Evolutionary conservation across 23 tunicate genomes (phyloP), one percentile per base, ranked within the genome.

Genomic region (Clavelina lepadiformis): DNA sequence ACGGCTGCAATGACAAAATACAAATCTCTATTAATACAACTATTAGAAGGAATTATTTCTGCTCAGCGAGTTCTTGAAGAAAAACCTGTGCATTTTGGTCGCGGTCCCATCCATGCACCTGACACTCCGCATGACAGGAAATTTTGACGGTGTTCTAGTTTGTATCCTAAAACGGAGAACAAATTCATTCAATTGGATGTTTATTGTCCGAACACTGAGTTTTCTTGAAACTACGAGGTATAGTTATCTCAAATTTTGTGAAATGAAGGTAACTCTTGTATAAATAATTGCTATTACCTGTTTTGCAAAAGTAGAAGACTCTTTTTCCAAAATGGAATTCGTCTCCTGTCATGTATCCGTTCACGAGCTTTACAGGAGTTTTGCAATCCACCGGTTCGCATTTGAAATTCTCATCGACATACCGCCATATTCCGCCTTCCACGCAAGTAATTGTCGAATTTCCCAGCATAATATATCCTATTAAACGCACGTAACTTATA

Each of bases 101-200:
- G n/a, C n/a, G n/a, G 15, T 53, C 59, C 59, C 20, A 53, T n/a
- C 59, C 59, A 53, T n/a, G 15, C 21, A n/a, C 59, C 59, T n/a
- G 59, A 6, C 21, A n/a, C 21, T 8, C 6, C 59, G 21, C 59
- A 53, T 6, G 59, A 53, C 15, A 53, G 7, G 59, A 8, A 53
- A n/a, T 53, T 53, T 53, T 53, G 59, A 13, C 20, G 15, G 15
- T 13, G 15, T 24, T 53, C 21, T 8, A 53, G 23, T 6, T n/a
- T 53, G 23, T n/a, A 53, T 5, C 59, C 59, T 53, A n/a, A 53
- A 53, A 53, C 20, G 7, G 21, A 53, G 23, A 53, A 11, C 21
- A 8, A 41, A 41, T 11, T 15, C 23, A 53, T 53, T 53, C 21
- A 7, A 6, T n/a, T n/a, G n/a, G n/a, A n/a, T n/a, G n/a, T n/a